Evolutionary conservation across 2,888 invertebrate species (phyloP).

Genomic region (Phortica magna): DNA sequence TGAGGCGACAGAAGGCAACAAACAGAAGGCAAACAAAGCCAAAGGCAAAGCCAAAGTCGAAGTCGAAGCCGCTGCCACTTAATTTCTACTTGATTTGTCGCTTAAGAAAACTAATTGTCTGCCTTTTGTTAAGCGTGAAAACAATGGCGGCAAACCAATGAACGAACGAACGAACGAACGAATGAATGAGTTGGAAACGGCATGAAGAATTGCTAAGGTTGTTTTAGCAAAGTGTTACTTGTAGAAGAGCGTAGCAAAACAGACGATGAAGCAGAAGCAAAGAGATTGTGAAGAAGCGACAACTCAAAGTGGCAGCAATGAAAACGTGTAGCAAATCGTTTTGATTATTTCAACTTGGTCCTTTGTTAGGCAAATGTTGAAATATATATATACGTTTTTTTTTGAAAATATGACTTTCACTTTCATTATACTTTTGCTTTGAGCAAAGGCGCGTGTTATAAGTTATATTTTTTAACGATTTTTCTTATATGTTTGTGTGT

Average conservation of each 20-base stretch:
- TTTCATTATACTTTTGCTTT: conserved; percentile 15
- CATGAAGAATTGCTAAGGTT: not conserved
- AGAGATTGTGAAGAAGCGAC: conserved; percentile 40
- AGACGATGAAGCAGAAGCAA: conserved; percentile 29
- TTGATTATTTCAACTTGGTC: not conserved
- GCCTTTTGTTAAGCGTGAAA: conserved; percentile 73
- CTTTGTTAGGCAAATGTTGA: not conserved
- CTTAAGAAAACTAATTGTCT: conserved; percentile 74
- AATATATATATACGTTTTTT: not conserved
- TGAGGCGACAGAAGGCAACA: not conserved
- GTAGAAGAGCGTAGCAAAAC: conserved; percentile 33
- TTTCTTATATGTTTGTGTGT: not conserved
- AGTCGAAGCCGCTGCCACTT: conserved; percentile 59
- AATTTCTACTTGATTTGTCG: conserved; percentile 72
- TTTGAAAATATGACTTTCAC: not conserved
- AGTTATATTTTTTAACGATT: conserved; percentile 10
- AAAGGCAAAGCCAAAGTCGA: not conserved
- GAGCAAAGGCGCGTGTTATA: not conserved
- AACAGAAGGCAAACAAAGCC: not conserved
- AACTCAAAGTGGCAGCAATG: conserved; percentile 45
- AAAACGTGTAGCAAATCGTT: not conserved
- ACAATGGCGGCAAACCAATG: conserved; percentile 61
- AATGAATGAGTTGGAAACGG: not conserved
- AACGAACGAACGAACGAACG: not conserved
- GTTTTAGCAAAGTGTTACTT: not conserved